phyloP scores from a whole-genome alignment of 1,140 invertebrate genomes.

The Epicauta chinensis region DNA sequence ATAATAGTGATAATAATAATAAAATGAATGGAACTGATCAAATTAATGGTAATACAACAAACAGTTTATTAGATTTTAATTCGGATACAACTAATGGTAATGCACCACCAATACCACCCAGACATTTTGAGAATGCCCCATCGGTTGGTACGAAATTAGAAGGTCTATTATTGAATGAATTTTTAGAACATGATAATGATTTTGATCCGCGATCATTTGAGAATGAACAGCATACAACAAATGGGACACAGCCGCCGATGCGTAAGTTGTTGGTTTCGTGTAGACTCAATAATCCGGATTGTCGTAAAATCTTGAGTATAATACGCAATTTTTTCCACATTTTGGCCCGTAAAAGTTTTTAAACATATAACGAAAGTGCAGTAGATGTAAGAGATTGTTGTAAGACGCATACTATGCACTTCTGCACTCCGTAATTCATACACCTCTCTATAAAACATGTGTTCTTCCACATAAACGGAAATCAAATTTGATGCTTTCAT shows the following conservation, averaged over 20 bases:
- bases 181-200: slow-evolving; percentile 55
- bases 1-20: slow-evolving; percentile 10
- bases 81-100: slow-evolving; percentile 41
- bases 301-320: too few relatives aligned
- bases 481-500: too few relatives aligned
- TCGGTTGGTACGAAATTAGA: slow-evolving; percentile 73
- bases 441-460: too few relatives aligned
- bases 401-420: too few relatives aligned
- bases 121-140: slow-evolving; percentile 57
- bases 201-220: slow-evolving; percentile 42
- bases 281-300: too few relatives aligned
- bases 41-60: slow-evolving; percentile 43
- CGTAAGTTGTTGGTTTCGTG: slow-evolving; percentile 49
- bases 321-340: too few relatives aligned
- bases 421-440: too few relatives aligned
- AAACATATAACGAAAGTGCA: too few relatives aligned
- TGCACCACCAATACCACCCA: slow-evolving; percentile 59
- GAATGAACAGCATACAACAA: slow-evolving; percentile 30
- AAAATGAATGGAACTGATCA: slow-evolving; percentile 9
- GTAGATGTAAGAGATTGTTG: too few relatives aligned
- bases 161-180: slow-evolving; percentile 74
- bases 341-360: too few relatives aligned
- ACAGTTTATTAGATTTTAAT: slow-evolving; percentile 28
- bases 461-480: too few relatives aligned
- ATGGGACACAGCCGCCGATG: slow-evolving; percentile 49